A percentile compares a stretch with the other conserved stretches of the same genome.
Evolutionary conservation across 2,888 invertebrate species (phyloP).

Genomic region (Tenthredo livida): DNA sequence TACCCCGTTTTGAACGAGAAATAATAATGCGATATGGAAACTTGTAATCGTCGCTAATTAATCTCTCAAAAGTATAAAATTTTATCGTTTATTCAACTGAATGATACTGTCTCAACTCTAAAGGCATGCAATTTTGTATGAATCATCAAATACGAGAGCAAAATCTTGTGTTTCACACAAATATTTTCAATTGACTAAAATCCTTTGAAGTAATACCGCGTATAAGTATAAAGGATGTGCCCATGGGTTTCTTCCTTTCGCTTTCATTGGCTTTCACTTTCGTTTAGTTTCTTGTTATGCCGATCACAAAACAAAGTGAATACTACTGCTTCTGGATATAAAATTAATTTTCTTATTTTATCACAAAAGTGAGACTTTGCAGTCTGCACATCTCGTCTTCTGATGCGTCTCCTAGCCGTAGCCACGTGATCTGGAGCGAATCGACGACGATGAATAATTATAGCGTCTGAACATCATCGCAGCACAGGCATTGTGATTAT

Average conservation of each 20-base stretch:
- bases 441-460: not conserved
- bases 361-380: not conserved
- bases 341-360: not conserved
- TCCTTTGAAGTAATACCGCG: not conserved
- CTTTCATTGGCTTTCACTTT: constrained; percentile 17
- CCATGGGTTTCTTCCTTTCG: not conserved
- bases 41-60: not conserved
- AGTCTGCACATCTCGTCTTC: not conserved
- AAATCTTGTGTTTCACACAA: not conserved
- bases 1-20: not conserved
- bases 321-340: not conserved
- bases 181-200: not conserved
- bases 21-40: not conserved
- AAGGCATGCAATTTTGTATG: not conserved
- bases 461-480: not conserved
- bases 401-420: not conserved
- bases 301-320: not conserved
- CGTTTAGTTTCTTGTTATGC: not conserved
- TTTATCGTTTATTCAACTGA: not conserved
- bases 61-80: not conserved
- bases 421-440: not conserved
- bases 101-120: not conserved
- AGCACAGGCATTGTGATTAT: not conserved
- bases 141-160: not conserved
- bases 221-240: not conserved